Evolutionary conservation across 2,888 invertebrate genomes (phyloP), one percentile per base, ranked within the genome.

Genomic region (Noctua pronuba): DNA sequence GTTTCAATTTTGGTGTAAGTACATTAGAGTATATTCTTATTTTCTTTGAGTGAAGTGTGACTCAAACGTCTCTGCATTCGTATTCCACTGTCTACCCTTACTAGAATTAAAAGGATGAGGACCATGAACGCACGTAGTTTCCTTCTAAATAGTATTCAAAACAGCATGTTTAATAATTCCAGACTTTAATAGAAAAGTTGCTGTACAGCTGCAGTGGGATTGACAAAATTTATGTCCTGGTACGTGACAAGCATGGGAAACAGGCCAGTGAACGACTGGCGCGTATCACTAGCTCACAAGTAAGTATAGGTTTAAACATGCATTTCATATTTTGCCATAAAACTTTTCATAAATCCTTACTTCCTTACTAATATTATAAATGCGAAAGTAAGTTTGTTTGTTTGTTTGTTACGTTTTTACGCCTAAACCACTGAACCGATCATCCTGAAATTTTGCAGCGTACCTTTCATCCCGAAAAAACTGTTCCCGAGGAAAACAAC

Each of bases 161-260:
- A 72, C 38, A 44, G 64, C 46, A 55, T 76, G 55, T 77, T 85
- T 77, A 73, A 82, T 86, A 74, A 77, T 92, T 91, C 66, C 84
- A 92, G 92, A 89, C 88, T 52, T 77, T 91, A 73, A 84, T 92
- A 76, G 91, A 92, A 84, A 92, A 92, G 83, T 81, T 92, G 66
- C 76, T 91, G 41, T 89, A 85, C 74, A 86, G 88, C 64, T 92
- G 92, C 78, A 85, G 77, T 31, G 88, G 83, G 46, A 85, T 92
- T 60, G 86, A 88, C 79, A 90, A 86, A 79, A 89, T 92, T 74
- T 92, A 92, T 83, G 82, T 92, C 49, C 85, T 91, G 21, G 87
- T 92, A 77, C 91, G 90, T 77, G 84, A 87, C 60, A 90, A 90
- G 78, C 69, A 86, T 76, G 89, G 85, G 16, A 80, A 88, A 44